Evolutionary conservation across 2,113 vertebrate species (phyloP).

Genomic region (Hyperoodon ampullatus): DNA sequence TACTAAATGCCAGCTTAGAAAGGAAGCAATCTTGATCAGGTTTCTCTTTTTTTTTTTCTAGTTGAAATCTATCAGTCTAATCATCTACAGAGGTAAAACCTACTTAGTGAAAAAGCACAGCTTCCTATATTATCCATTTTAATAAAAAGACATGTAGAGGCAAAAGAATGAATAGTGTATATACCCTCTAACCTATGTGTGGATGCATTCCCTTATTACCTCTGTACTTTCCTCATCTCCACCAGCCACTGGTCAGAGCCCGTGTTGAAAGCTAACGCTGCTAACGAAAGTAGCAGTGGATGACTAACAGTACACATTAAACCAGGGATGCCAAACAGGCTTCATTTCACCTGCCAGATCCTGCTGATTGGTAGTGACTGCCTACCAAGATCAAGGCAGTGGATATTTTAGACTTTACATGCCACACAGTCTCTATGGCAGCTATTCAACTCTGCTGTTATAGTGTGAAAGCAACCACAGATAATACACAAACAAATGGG

Average conservation of each 20-base stretch:
- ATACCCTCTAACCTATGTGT: background rate
- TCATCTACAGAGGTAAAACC: background rate
- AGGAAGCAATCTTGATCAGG: background rate
- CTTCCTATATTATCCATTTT: constrained; percentile 5
- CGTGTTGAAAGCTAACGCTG: background rate
- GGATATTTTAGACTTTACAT: background rate
- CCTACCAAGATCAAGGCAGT: background rate
- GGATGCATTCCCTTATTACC: background rate
- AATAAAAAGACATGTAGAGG: background rate
- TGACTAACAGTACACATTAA: background rate
- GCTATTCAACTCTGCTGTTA: background rate
- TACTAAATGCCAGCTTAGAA: constrained; percentile 46
- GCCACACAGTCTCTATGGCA: background rate
- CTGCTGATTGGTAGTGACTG: background rate
- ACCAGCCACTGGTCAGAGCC: background rate
- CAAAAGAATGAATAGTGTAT: background rate
- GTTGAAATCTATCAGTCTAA: constrained; percentile 3
- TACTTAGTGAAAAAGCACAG: background rate
- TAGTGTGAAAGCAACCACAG: background rate
- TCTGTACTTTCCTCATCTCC: background rate
- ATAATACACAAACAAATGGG: background rate
- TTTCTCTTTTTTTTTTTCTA: background rate
- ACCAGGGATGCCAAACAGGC: background rate
- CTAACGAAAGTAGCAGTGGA: background rate
- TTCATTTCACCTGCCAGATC: background rate